These are phyloP conservation scores for Podarcis lilfordi DNA, from an alignment of 2,797 vertebrate genomes.

Conservation along the genomic window DNA sequence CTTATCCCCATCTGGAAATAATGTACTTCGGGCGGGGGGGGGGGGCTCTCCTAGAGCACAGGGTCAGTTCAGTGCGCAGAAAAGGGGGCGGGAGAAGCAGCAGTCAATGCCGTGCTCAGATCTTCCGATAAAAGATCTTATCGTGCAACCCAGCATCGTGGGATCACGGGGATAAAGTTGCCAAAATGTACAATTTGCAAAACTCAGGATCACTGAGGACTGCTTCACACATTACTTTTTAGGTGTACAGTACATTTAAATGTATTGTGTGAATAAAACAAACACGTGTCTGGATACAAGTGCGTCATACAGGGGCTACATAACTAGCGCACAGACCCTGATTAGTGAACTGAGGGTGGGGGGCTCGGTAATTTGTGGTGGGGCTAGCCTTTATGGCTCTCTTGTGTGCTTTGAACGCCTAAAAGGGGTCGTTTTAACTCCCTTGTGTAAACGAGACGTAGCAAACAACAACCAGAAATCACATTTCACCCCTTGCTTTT, in stretches of 20 bases:
- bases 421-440: too few species aligned
- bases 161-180: too few species aligned
- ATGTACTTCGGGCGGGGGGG: not conserved
- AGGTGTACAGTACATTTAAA: not conserved
- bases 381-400: not conserved
- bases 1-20: constrained; percentile 20
- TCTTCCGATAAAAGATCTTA: not conserved
- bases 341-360: not conserved
- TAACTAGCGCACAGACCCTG: too few species aligned
- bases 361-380: not conserved
- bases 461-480: not conserved
- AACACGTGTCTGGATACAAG: not conserved
- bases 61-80: not conserved
- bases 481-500: not conserved
- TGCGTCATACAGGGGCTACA: not conserved
- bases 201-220: not conserved
- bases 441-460: too few species aligned
- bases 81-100: not conserved
- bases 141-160: not conserved
- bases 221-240: not conserved
- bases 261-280: not conserved
- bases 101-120: not conserved
- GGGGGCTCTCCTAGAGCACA: not conserved
- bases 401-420: not conserved
- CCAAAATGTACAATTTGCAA: not conserved